These are phyloP conservation scores for Phaethornis superciliosus DNA, from an alignment of 2,113 vertebrate genomes.

Conservation along the genomic window DNA sequence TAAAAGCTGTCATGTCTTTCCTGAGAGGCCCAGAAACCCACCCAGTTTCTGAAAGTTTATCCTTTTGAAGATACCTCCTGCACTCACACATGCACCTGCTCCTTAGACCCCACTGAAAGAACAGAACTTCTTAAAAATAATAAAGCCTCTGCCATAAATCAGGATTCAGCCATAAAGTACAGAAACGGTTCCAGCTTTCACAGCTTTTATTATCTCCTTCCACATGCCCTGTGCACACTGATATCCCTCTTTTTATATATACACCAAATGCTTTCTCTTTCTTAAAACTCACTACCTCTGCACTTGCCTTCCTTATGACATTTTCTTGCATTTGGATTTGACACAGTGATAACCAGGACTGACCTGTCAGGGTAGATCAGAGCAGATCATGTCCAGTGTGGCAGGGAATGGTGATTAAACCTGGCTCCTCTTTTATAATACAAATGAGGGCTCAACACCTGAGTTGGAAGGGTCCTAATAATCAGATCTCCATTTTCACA, in stretches of 20 bases:
- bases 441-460: neutral
- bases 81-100: neutral
- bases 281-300: neutral
- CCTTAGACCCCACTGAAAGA: neutral
- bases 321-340: neutral
- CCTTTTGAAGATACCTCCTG: neutral
- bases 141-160: neutral
- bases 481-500: neutral
- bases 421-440: neutral
- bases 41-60: neutral
- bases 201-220: neutral
- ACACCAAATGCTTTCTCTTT: neutral
- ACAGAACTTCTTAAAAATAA: neutral
- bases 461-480: neutral
- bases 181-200: neutral
- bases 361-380: slow-evolving; percentile 11
- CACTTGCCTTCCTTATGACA: neutral
- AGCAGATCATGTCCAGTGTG: neutral
- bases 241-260: fast-evolving
- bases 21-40: neutral
- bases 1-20: slow-evolving; percentile 15
- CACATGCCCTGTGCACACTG: neutral
- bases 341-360: neutral
- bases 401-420: neutral
- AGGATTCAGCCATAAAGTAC: neutral